Base-by-base conservation (phyloP, 2,113 vertebrate species). In the Galemys pyrenaicus region DNA sequence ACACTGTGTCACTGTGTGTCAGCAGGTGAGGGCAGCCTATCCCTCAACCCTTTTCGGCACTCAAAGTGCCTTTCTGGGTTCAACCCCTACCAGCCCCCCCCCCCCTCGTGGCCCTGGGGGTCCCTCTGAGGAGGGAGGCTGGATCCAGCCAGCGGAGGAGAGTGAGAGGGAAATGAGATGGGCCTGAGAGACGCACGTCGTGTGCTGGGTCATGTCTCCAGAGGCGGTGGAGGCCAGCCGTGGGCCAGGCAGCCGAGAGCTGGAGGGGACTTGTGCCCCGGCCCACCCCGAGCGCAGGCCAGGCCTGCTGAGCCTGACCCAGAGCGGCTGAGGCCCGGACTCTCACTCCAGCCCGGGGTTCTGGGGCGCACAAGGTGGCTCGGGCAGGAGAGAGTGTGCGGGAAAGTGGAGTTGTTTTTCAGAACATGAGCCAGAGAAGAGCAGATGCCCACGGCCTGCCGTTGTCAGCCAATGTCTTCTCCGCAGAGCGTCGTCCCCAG, bases 321-420 rank as follows among this genome's bases (percentile, higher is more conserved):
- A 28, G 4, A 10, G 26, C 1, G 60, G 60, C 24, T 26, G 22
- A 62, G 60, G 6, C 26, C 9, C 60, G 30, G 60, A 20, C 60
- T 62, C 24, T 26, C 7, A 9, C 22, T 9, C 24, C 60, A 4
- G 24, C 24, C 44, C 28, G 16, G 12, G 1, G 41, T 9, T 54
- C 32, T 2, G 0, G 12, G 44, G 32, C 20, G n/a, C 12, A 2
- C 0, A 1, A 62, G 84, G 22, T 0, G n/a, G 51, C 41, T 60
- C 58, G 4, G 28, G 32, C 6, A 35, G 22, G 28, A 19, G 44
- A 1, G 3, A 13, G 56, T 37, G 2, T 2, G 19, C 30, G 46
- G 5, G 80, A 37, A 44, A 30, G 22, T 0, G 1, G 70, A 39
- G 56, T 26, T 11, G 7, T 32, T 35, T 87, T 94, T 35, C 80